Evolutionary conservation across 2,113 vertebrate genomes (phyloP), one percentile per base, ranked within the genome.

Genomic region (Pipra filicauda): DNA sequence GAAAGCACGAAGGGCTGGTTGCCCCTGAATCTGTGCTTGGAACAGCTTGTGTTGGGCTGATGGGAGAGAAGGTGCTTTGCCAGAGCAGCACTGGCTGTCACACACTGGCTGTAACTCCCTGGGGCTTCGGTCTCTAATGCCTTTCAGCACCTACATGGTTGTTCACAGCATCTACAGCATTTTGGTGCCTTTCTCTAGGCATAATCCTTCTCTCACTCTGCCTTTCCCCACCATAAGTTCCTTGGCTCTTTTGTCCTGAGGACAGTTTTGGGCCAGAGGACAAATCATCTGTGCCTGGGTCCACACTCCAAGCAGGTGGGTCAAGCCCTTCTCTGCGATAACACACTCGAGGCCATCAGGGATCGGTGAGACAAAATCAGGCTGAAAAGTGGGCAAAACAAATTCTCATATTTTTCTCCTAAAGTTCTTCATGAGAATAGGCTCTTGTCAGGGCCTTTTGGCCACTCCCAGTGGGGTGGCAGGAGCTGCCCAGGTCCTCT

Each of bases 381-480:
- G 15, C 61, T 62, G 43, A 74, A 46, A 59, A 71, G 7, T 1
- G 4, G 16, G n/a, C 9, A 69, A 69, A 79, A 6, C 7, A 24
- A 39, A 62, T 66, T 33, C 41, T 27, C 20, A 4, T 9, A 2
- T 16, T 39, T 84, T 65, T 58, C 3, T 57, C 28, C 33, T 35
- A 1, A 48, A 80, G 43, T 16, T 54, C 18, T 33, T 21, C 20
- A 3, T 57, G 31, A 54, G 52, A 24, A 15, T 14, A 31, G 62
- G 15, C 26, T 41, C 21, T 19, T 18, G 12, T 27, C 52, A 30
- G 19, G 30, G 24, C 9, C 11, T 33, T 44, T 39, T 64, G 72
- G 48, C 64, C 58, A 4, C 27, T 49, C 1, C 0, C 1, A 3
- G 31, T 6, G 20, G 23, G 44, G 19, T 64, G 69, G 27, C 35